Evolutionary conservation across 2,888 invertebrate genomes (phyloP), one percentile per base, ranked within the genome.

Genomic region (Hedychridium roseum): DNA sequence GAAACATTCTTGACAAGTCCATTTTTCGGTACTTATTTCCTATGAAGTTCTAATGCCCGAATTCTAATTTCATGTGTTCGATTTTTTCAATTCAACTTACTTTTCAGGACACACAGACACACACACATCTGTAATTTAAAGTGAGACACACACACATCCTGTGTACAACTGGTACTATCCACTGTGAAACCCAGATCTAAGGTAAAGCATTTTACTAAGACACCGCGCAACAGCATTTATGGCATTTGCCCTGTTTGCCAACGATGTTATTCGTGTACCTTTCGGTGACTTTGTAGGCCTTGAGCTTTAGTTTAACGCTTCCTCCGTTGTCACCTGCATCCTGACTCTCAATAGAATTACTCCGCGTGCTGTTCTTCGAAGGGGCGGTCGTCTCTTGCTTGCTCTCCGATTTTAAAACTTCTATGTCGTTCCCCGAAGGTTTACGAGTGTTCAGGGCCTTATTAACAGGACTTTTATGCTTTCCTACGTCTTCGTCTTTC

Each of bases 141-240:
- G n/a, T n/a, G n/a, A n/a, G n/a, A n/a, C n/a, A n/a, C n/a, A n/a
- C n/a, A n/a, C n/a, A n/a, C n/a, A n/a, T n/a, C n/a, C n/a, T n/a
- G n/a, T n/a, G n/a, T n/a, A n/a, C n/a, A n/a, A n/a, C n/a, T n/a
- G n/a, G n/a, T n/a, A n/a, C n/a, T n/a, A n/a, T n/a, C n/a, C n/a
- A n/a, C n/a, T n/a, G n/a, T n/a, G n/a, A n/a, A n/a, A n/a, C n/a
- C n/a, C n/a, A n/a, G n/a, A n/a, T n/a, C n/a, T n/a, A n/a, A n/a
- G 23, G n/a, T 31, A 36, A 37, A 7, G 9, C 18, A 30, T 17
- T 26, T 16, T 11, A 41, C 44, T 42, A 63, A 41, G 45, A 61
- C 27, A 63, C 31, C 4, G 54, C 43, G 60, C 78, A 78, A 52
- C 78, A 78, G 46, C 70, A 73, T 44, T 68, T 71, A 39, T 61